A percentile compares a stretch with the other conserved stretches of the same genome.
phyloP scores from a whole-genome alignment of 2,113 vertebrate genomes.

The Caretta caretta region DNA sequence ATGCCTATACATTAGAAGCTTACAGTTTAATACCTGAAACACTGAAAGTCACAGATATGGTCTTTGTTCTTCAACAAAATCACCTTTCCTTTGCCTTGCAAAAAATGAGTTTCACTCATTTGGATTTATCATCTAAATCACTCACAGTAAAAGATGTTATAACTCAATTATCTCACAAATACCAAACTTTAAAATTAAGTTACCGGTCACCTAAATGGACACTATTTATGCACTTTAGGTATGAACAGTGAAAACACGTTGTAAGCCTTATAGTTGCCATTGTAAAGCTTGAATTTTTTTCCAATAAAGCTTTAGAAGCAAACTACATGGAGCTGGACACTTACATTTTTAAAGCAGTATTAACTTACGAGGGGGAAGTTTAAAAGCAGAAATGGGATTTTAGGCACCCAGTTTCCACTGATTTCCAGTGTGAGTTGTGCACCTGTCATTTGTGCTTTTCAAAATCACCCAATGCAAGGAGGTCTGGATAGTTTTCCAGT shows the following conservation, averaged over 20 bases:
- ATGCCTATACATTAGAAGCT: not conserved
- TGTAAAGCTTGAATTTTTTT: not conserved
- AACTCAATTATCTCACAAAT: conserved; percentile 44
- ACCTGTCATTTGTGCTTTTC: conserved; percentile 4
- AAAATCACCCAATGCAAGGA: conserved; percentile 22
- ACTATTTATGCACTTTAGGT: not conserved
- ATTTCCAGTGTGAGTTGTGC: not conserved
- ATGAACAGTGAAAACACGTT: not conserved
- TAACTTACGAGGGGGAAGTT: not conserved
- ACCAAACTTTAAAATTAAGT: conserved; percentile 56
- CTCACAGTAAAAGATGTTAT: conserved; percentile 23
- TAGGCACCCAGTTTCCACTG: conserved; percentile 9
- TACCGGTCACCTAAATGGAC: conserved; percentile 37
- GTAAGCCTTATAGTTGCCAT: not conserved
- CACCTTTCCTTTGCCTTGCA: conserved; percentile 14
- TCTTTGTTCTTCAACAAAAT: not conserved
- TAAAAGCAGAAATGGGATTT: not conserved
- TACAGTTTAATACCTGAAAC: not conserved
- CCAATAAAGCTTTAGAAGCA: not conserved
- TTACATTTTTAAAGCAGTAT: conserved; percentile 5
- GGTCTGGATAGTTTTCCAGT: conserved; percentile 18
- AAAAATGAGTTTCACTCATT: conserved; percentile 53
- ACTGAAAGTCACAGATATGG: conserved; percentile 20
- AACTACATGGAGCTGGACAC: not conserved
- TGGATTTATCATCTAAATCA: conserved; percentile 60